Percentiles rank a stretch among this genome's conserved stretches.
These are phyloP conservation scores for Idaea dimidiata DNA, from an alignment of 2,888 invertebrate species.

Conservation along the genomic window DNA sequence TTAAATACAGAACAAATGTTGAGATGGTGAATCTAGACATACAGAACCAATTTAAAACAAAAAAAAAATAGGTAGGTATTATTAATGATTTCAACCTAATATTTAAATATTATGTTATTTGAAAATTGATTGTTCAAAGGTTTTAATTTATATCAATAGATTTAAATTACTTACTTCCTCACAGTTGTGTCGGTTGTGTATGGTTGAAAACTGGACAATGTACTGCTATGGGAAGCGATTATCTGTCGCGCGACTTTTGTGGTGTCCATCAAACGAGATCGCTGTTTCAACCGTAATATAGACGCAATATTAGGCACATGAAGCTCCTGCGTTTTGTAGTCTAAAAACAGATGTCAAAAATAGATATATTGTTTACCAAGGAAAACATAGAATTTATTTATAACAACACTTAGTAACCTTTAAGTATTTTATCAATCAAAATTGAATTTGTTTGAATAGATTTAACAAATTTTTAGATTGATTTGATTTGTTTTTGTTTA, in stretches of 20 bases:
- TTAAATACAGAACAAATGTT: not conserved
- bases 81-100: too few relatives aligned
- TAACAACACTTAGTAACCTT: too few relatives aligned
- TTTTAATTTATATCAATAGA: too few relatives aligned
- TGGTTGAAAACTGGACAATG: slow-evolving; percentile 41
- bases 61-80: not conserved
- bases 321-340: slow-evolving; percentile 72
- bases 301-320: slow-evolving; percentile 83
- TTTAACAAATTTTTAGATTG: too few relatives aligned
- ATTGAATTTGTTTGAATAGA: too few relatives aligned
- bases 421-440: too few relatives aligned
- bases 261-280: slow-evolving; percentile 81
- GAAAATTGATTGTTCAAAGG: too few relatives aligned
- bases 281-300: slow-evolving; percentile 81
- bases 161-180: slow-evolving; percentile 19
- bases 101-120: too few relatives aligned
- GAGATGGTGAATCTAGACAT: not conserved
- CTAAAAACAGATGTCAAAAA: slow-evolving; percentile 34
- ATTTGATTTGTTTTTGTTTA: too few relatives aligned
- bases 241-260: slow-evolving; percentile 83
- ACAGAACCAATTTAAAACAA: not conserved
- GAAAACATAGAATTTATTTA: not conserved
- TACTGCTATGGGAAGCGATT: slow-evolving; percentile 78
- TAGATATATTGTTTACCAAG: not conserved
- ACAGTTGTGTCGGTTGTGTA: slow-evolving; percentile 27